phyloP scores from a whole-genome alignment of 2,888 invertebrate genomes.

The Petrophora chlorosata region DNA sequence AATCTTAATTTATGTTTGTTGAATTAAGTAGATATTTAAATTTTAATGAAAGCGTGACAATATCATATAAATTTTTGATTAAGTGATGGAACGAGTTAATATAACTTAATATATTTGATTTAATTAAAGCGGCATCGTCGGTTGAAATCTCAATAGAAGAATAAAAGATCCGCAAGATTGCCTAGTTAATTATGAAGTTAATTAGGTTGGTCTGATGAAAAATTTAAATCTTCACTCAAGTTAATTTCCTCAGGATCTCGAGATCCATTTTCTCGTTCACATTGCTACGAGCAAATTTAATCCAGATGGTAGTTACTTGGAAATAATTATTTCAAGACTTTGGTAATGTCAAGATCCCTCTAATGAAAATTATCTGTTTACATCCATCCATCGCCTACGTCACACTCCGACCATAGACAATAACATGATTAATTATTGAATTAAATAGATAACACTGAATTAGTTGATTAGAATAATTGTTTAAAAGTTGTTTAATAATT shows the following conservation, averaged over 20 bases:
- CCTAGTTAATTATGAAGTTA: conserved; percentile 78
- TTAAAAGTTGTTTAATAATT: too few species aligned
- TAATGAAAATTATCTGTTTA: background rate
- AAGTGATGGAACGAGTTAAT: conserved; percentile 26
- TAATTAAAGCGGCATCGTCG: conserved; percentile 44
- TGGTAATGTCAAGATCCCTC: conserved; percentile 6
- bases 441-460: too few species aligned
- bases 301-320: conserved; percentile 48
- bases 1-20: conserved; percentile 33
- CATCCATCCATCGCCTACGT: too few species aligned
- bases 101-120: conserved; percentile 27
- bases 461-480: too few species aligned
- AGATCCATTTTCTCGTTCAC: conserved; percentile 69
- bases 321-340: conserved; percentile 36
- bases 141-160: conserved; percentile 61
- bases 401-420: too few species aligned
- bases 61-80: conserved; percentile 34
- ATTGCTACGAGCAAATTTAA: conserved; percentile 61
- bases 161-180: conserved; percentile 63
- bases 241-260: conserved; percentile 70
- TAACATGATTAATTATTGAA: too few species aligned
- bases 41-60: conserved; percentile 27
- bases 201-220: conserved; percentile 79
- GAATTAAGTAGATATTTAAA: conserved; percentile 27
- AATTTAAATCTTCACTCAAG: conserved; percentile 76